Conservation (phyloP, 2,113 vertebrate species). For the Thinocorus orbignyianus region DNA sequence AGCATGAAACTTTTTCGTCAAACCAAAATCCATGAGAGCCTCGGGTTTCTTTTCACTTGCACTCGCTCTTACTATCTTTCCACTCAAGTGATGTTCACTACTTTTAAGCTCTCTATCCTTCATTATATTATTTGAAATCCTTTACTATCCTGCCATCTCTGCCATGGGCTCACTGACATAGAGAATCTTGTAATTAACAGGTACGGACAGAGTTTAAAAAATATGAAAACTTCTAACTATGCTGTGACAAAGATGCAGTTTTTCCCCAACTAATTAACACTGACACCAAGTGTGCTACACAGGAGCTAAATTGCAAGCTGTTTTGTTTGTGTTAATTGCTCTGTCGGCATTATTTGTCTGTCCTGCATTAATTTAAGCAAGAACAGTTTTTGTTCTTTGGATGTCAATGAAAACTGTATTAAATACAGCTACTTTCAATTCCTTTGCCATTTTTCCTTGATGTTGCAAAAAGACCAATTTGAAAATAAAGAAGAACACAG, state of each 20-base stretch:
- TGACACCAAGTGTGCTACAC: neutral
- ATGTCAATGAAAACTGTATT: slow-evolving; percentile 50
- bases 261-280: slow-evolving; percentile 63
- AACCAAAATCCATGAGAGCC: neutral
- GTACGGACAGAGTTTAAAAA: neutral
- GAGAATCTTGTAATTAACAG: neutral
- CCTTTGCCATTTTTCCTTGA: slow-evolving; percentile 46
- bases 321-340: slow-evolving; percentile 58
- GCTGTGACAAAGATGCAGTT: neutral
- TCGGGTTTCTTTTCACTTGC: neutral
- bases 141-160: neutral
- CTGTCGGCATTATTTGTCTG: slow-evolving; percentile 46
- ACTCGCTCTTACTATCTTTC: neutral
- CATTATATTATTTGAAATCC: neutral
- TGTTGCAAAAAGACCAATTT: slow-evolving; percentile 57
- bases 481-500: slow-evolving; percentile 57
- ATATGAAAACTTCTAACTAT: neutral
- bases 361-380: slow-evolving; percentile 46
- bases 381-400: slow-evolving; percentile 28
- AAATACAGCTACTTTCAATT: slow-evolving; percentile 50
- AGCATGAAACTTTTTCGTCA: neutral
- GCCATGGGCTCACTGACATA: neutral
- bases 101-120: neutral
- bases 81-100: neutral
- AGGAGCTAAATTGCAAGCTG: slow-evolving; percentile 51